phyloP scores from a whole-genome alignment of 2,888 invertebrate species.

The Formica aserva region DNA sequence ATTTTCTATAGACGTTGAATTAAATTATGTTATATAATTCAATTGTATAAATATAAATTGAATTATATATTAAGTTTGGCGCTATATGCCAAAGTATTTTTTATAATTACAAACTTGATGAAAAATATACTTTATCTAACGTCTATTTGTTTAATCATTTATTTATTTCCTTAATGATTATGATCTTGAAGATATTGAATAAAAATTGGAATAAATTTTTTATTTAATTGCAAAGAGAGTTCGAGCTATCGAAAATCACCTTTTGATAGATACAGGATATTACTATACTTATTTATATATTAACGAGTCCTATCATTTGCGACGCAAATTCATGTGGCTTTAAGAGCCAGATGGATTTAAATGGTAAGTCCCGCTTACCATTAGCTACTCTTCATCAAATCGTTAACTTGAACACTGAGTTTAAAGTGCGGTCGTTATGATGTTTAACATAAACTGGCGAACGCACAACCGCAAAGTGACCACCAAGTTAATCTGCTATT shows the following conservation, averaged over 20 bases:
- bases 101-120: neutral
- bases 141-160: neutral
- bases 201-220: neutral
- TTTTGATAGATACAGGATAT: neutral
- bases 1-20: neutral
- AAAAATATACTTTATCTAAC: neutral
- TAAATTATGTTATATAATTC: neutral
- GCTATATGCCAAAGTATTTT: neutral
- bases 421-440: neutral
- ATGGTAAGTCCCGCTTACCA: too few species aligned
- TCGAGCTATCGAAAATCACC: neutral
- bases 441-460: slow-evolving; percentile 15
- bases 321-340: neutral
- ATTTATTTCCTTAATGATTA: neutral
- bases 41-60: neutral
- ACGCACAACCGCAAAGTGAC: neutral
- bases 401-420: neutral
- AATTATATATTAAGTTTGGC: neutral
- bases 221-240: neutral
- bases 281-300: neutral
- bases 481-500: slow-evolving; percentile 2
- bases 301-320: neutral
- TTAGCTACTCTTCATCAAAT: neutral
- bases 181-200: neutral
- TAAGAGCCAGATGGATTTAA: neutral